Base-by-base conservation (phyloP, 2,888 invertebrate species). In the Chalcosyrphus nemorum region DNA sequence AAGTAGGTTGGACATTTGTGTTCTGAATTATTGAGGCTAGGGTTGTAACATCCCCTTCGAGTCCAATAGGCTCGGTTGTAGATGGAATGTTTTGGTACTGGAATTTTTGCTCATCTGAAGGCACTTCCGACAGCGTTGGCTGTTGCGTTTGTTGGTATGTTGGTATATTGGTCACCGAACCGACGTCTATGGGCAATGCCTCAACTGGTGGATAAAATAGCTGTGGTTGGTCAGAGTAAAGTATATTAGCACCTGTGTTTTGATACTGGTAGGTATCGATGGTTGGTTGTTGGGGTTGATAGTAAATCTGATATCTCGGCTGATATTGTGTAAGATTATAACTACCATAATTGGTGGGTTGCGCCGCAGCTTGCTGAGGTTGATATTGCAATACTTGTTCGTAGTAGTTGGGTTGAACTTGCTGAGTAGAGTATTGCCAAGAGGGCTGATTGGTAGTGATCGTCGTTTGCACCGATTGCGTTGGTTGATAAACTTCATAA, bases 361-460 rank as follows among this genome's bases (percentile, higher is more conserved):
- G 87, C 1, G 86, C 56, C 4, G 81, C 57, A 7, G 68, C 71
- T 87, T 87, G 81, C 7, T 89, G 89, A 61, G 90, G 90, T 63
- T 89, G 90, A 88, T 90, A 89, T 76, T 89, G 89, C 87, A 90
- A 85, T 1, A 90, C 88, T 81, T 91, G 91, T 52, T 91, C 90
- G 59, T 90, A 90, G 54, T 90, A 90, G 52, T 88, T 89, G 38
- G 88, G 88, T 43, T 78, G 86, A 11, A 78, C 61, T 9, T 87
- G 80, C 35, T 77, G 87, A 7, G 71, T n/a, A 3, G 66, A 27
- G 35, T 85, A 86, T 50, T 75, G 75, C 86, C 86, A 86, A 4
- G 86, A 68, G 1, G 86, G 43, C 38, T 80, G 85, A 61, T 66
- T 63, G 32, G 57, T 32, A 38, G 76, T 38, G 9, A 81, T 32